phyloP scores from a whole-genome alignment of 2,113 vertebrate species.

The Dunckerocampus dactyliophorus region DNA sequence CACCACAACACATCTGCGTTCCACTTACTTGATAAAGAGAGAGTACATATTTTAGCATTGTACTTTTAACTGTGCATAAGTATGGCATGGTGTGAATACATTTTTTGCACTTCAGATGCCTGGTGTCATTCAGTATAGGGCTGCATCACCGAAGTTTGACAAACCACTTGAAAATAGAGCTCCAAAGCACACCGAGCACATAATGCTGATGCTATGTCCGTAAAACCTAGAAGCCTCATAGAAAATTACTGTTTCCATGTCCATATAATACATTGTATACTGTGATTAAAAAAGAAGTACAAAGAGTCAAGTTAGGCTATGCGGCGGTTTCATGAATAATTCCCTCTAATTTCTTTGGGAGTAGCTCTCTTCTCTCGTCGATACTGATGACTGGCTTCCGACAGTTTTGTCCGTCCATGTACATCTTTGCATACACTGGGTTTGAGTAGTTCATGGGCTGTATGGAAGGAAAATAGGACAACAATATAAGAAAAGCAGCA shows the following conservation, averaged over 20 bases:
- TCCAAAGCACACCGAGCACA: slow-evolving; percentile 83
- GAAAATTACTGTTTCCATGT: slow-evolving; percentile 79
- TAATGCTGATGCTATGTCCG: slow-evolving; percentile 86
- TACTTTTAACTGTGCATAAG: slow-evolving; percentile 58
- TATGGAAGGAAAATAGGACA: slow-evolving; percentile 31
- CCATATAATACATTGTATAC: slow-evolving; percentile 84
- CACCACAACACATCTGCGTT: slow-evolving; percentile 19
- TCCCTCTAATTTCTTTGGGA: slow-evolving; percentile 99
- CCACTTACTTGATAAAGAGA: slow-evolving; percentile 39
- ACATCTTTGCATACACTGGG: slow-evolving; percentile 97
- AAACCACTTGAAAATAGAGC: slow-evolving; percentile 79
- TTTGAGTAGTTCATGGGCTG: slow-evolving; percentile 97
- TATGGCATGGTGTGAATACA: slow-evolving; percentile 71
- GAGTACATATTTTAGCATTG: slow-evolving; percentile 50
- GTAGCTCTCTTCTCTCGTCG: slow-evolving; percentile 98
- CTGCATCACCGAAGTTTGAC: slow-evolving; percentile 76
- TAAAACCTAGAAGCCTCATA: slow-evolving; percentile 79
- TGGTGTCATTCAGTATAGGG: slow-evolving; percentile 71
- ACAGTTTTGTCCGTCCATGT: slow-evolving; percentile 94
- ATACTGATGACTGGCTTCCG: slow-evolving; percentile 95
- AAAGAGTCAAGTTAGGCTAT: slow-evolving; percentile 89
- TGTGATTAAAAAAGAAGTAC: slow-evolving; percentile 88
- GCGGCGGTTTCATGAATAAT: slow-evolving; percentile 98
- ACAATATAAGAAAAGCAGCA: not conserved
- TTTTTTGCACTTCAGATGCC: slow-evolving; percentile 84